A percentile compares a stretch with the other conserved stretches of the same genome.
Evolutionary conservation across 1,140 invertebrate species (phyloP).

Genomic region (Agrilus planipennis): DNA sequence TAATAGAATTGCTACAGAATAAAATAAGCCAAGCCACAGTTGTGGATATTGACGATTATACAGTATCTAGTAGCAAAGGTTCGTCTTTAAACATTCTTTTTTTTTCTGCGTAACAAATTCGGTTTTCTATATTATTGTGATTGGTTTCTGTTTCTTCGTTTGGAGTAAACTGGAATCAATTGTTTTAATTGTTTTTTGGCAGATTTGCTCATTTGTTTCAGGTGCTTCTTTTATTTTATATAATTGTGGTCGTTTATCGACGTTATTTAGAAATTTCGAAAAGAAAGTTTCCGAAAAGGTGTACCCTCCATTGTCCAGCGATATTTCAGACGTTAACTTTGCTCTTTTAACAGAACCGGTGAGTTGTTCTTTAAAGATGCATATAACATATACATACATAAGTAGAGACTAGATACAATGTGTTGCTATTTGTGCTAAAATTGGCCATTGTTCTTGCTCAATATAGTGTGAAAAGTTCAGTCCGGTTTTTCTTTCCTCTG

Average conservation of each 20-base stretch:
- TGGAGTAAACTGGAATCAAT: too few relatives aligned
- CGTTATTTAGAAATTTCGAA: conserved; percentile 47
- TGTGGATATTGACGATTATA: conserved; percentile 27
- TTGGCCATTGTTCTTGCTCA: too few relatives aligned
- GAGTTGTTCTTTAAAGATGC: conserved; percentile 11
- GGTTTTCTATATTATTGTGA: conserved; percentile 1
- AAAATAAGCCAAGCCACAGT: conserved; percentile 35
- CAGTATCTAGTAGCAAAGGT: conserved; percentile 26
- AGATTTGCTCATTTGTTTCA: conserved; percentile 27
- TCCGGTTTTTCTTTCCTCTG: too few relatives aligned
- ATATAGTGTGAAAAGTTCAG: too few relatives aligned
- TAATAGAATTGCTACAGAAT: conserved; percentile 51
- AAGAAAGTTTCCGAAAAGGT: conserved; percentile 33
- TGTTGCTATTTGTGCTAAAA: neutral
- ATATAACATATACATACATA: neutral
- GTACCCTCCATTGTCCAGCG: conserved; percentile 42
- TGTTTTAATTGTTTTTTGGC: conserved; percentile 1
- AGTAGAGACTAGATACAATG: neutral
- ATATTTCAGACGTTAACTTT: conserved; percentile 44
- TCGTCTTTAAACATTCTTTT: neutral
- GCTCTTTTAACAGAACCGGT: conserved; percentile 48
- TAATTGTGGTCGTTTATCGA: conserved; percentile 52
- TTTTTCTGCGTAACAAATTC: conserved; percentile 3
- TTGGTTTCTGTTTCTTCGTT: too few relatives aligned
- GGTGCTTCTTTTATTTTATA: conserved; percentile 61